A percentile compares a stretch with the other conserved stretches of the same genome.
Conservation (phyloP, 2,113 vertebrate species). For the Tychaedon coryphoeus region DNA sequence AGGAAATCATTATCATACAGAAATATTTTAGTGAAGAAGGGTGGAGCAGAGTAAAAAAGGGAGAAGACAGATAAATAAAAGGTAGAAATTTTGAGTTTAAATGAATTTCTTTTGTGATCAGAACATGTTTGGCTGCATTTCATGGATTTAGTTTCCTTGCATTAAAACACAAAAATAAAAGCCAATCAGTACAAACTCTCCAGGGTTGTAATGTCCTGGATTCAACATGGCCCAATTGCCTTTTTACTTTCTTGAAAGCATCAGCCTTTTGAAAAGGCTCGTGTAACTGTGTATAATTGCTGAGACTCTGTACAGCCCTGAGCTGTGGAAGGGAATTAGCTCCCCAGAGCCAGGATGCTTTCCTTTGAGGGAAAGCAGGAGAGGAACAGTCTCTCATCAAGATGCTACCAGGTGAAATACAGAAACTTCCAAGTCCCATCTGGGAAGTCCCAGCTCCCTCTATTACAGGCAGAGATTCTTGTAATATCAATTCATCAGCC, state of each 20-base stretch:
- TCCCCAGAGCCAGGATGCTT: not conserved
- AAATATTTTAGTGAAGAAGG: not conserved
- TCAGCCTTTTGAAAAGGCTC: not conserved
- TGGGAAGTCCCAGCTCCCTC: not conserved
- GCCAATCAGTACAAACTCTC: not conserved
- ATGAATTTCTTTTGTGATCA: not conserved
- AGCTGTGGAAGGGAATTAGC: not conserved
- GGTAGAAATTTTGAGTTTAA: not conserved
- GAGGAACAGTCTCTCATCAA: not conserved
- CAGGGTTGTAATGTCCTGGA: not conserved
- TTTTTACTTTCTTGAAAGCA: not conserved
- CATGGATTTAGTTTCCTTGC: not conserved
- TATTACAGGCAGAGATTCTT: not conserved
- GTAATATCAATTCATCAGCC: not conserved
- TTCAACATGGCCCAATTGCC: not conserved
- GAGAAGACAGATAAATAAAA: not conserved
- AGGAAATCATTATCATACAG: slow-evolving; percentile 1
- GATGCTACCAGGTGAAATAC: not conserved
- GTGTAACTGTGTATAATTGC: not conserved
- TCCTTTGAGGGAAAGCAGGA: not conserved
- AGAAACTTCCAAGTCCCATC: not conserved
- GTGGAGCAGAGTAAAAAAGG: not conserved
- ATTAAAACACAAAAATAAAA: not conserved
- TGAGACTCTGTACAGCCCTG: not conserved
- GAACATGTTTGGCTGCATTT: not conserved